Conservation (phyloP, 2,888 invertebrate genomes). For the Colletes collaris region DNA sequence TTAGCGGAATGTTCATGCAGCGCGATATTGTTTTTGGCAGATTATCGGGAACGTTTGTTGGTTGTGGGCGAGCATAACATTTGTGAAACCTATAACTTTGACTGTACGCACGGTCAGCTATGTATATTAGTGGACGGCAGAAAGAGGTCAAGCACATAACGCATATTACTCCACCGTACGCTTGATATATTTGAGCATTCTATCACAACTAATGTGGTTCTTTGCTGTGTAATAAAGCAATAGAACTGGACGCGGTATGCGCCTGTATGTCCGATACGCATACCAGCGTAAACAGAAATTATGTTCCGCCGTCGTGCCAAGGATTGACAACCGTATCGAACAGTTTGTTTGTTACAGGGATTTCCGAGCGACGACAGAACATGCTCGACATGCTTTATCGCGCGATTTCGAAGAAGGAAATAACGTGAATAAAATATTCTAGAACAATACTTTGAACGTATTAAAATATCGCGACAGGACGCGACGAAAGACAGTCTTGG, state of each 20-base stretch:
- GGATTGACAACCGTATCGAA: neutral
- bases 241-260: neutral
- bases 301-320: too few species aligned
- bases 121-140: conserved; percentile 58
- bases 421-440: neutral
- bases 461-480: conserved; percentile 29
- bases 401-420: conserved; percentile 8
- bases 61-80: conserved; percentile 63
- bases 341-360: neutral
- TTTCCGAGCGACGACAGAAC: neutral
- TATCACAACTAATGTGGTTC: neutral
- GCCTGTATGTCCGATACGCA: too few species aligned
- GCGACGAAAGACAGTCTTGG: conserved; percentile 11
- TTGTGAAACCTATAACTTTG: conserved; percentile 63
- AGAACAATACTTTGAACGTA: too few species aligned
- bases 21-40: conserved; percentile 23
- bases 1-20: neutral
- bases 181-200: conserved; percentile 43
- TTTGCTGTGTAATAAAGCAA: neutral
- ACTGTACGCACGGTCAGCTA: conserved; percentile 30
- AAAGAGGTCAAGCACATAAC: conserved; percentile 37
- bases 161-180: conserved; percentile 42
- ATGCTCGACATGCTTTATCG: neutral
- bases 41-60: conserved; percentile 60
- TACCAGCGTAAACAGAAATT: neutral